Percentiles rank a stretch among this genome's conserved stretches.
Conservation (phyloP, 2,797 vertebrate species). For the Tapirus indicus region DNA sequence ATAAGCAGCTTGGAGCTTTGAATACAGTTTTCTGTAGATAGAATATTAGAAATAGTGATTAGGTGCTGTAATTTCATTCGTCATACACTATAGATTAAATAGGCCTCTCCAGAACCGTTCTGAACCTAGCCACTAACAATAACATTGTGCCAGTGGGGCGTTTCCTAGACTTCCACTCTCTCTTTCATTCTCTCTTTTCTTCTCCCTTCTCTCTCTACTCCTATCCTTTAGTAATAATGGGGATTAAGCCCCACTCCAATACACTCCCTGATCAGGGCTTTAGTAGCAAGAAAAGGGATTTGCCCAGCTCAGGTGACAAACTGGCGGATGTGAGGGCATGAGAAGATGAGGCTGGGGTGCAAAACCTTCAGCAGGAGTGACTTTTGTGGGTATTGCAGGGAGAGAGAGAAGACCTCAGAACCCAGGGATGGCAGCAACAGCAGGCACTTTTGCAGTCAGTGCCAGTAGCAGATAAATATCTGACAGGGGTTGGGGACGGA, state of each 20-base stretch:
- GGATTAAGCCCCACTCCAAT: background rate
- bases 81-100: conserved; percentile 20
- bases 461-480: background rate
- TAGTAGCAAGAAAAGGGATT: conserved; percentile 12
- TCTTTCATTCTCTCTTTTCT: background rate
- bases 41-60: background rate
- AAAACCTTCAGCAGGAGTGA: conserved; percentile 41
- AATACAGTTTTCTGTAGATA: background rate
- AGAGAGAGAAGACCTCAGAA: conserved; percentile 13
- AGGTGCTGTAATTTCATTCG: conserved; percentile 21
- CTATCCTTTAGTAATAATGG: conserved; percentile 32
- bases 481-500: background rate
- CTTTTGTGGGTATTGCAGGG: background rate
- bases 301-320: conserved; percentile 37
- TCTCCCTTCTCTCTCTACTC: background rate
- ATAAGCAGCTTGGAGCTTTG: conserved; percentile 43
- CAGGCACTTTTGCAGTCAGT: background rate
- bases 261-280: background rate
- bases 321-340: background rate
- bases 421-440: conserved; percentile 8
- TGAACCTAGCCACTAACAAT: conserved; percentile 1
- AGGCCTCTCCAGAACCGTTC: conserved; percentile 51
- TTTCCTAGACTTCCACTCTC: conserved; percentile 3
- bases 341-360: background rate
- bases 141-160: background rate